Evolutionary conservation across 2,113 vertebrate genomes (phyloP).

Genomic region (Callocephalon fimbriatum): DNA sequence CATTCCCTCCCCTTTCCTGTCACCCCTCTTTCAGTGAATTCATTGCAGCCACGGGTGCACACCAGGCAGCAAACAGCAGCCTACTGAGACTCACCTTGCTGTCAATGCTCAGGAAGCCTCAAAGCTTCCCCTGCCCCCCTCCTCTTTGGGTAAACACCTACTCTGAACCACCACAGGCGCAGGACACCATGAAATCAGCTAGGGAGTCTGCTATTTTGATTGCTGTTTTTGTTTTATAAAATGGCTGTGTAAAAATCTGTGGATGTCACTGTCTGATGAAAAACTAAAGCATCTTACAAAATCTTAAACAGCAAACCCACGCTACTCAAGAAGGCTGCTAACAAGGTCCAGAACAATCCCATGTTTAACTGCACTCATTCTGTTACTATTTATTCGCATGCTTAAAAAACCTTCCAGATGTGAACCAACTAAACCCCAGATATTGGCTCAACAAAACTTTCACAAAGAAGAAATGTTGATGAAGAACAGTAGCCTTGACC

Average conservation of each 20-base stretch:
- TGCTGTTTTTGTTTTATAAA: background rate
- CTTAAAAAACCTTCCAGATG: background rate
- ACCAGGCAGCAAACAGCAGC: background rate
- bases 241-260: background rate
- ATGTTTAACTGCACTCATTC: background rate
- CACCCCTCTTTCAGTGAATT: background rate
- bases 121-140: background rate
- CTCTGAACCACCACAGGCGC: background rate
- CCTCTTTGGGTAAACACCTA: background rate
- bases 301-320: background rate
- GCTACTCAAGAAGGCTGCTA: background rate
- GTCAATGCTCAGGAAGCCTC: background rate
- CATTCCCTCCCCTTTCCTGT: background rate
- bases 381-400: background rate
- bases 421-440: background rate
- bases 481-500: background rate
- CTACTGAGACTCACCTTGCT: accelerated
- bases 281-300: background rate
- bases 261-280: background rate
- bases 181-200: background rate
- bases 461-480: background rate
- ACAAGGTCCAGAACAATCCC: background rate
- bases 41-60: background rate
- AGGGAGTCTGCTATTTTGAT: background rate
- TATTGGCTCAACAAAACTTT: background rate